Evolutionary conservation across 2,113 vertebrate genomes (phyloP), one percentile per base, ranked within the genome.

Genomic region (Labrus mixtus): DNA sequence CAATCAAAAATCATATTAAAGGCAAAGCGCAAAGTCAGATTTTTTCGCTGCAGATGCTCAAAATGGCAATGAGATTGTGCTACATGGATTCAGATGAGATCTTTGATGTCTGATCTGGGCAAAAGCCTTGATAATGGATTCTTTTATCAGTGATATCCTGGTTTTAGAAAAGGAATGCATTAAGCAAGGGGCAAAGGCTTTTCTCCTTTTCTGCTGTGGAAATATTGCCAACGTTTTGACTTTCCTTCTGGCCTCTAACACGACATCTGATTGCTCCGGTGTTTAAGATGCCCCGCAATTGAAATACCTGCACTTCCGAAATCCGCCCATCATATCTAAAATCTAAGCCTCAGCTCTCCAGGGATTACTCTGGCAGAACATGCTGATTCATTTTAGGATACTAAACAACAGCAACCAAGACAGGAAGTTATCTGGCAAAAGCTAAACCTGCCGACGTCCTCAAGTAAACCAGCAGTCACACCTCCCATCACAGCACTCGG

Each of bases 121-220:
- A 62, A 61, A 61, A 66, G 57, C 45, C 59, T 46, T 10, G 8
- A 63, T 50, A 60, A 72, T 66, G 39, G 73, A 22, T 82, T 76
- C 41, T 71, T 56, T 50, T 23, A 61, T 56, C 61, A 59, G 33
- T 12, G 16, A 48, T 74, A 48, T 61, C 19, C 17, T 51, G 43
- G 36, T 11, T 19, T 11, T 10, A 50, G 16, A 25, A 25, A 23
- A 8, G 13, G 2, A 50, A 76, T 71, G 29, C 17, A 11, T 59
- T 59, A 2, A 0, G 1, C 36, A 2, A 39, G 15, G 61, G 39
- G 20, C 11, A 39, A 67, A 70, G 19, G 39, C 48, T 56, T 25
- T 37, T 48, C 48, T 41, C 53, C 54, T 12, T 48, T 56, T 36
- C 48, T 6, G 45, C 23, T 6, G n/a, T 66, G 64, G 39, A 55